These are phyloP conservation scores for Synanceia verrucosa DNA, from an alignment of 2,797 vertebrate species.

Conservation along the genomic window DNA sequence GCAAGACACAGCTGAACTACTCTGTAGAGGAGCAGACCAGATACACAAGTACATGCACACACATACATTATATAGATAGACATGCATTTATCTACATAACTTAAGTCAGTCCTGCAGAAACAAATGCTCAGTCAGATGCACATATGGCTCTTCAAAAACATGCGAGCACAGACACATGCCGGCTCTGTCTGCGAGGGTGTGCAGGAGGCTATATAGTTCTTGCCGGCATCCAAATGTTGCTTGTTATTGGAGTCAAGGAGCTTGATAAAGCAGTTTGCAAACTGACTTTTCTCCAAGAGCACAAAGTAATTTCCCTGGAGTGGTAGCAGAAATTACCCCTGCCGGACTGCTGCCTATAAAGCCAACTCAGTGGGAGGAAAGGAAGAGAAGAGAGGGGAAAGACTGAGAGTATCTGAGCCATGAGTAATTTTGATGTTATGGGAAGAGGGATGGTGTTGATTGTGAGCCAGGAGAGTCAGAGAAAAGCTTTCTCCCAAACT, in stretches of 20 bases:
- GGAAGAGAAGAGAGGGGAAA: slow-evolving; percentile 27
- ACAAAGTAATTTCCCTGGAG: slow-evolving; percentile 83
- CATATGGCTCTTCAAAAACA: slow-evolving; percentile 10
- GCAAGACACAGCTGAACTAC: slow-evolving; percentile 51
- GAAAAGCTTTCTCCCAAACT: slow-evolving; percentile 43
- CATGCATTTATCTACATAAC: slow-evolving; percentile 16
- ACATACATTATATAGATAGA: neutral
- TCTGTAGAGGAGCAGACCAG: slow-evolving; percentile 33
- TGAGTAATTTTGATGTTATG: slow-evolving; percentile 72
- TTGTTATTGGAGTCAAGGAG: slow-evolving; percentile 64
- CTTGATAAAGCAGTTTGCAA: slow-evolving; percentile 77
- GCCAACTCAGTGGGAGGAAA: slow-evolving; percentile 67
- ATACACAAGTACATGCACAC: neutral
- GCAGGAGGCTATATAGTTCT: slow-evolving; percentile 32
- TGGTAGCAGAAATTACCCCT: slow-evolving; percentile 72
- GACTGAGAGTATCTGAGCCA: slow-evolving; percentile 48
- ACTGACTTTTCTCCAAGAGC: slow-evolving; percentile 74
- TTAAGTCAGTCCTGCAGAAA: slow-evolving; percentile 37
- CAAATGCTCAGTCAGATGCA: slow-evolving; percentile 24
- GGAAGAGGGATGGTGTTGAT: slow-evolving; percentile 63
- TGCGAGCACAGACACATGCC: neutral
- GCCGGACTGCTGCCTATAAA: slow-evolving; percentile 74
- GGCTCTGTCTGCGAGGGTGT: slow-evolving; percentile 3
- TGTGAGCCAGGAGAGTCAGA: slow-evolving; percentile 54
- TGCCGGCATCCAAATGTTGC: slow-evolving; percentile 53